Percentiles rank a stretch among this genome's conserved stretches.
phyloP scores from a whole-genome alignment of 2,113 vertebrate genomes.

The Galeopterus variegatus region DNA sequence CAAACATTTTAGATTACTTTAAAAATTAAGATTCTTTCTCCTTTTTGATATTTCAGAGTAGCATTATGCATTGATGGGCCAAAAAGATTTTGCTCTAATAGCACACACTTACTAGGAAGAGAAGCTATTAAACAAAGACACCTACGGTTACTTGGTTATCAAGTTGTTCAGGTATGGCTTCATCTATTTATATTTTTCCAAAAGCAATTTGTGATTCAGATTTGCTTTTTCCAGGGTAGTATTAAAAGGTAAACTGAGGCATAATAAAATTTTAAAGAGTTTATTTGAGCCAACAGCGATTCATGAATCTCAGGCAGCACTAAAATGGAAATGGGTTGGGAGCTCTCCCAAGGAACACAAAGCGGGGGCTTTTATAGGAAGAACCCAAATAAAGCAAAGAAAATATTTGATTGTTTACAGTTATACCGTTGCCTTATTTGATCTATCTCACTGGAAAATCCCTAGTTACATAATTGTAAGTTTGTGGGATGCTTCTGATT shows the following conservation, averaged over 20 bases:
- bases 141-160: slow-evolving; percentile 94
- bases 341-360: background rate
- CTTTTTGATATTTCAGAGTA: slow-evolving; percentile 87
- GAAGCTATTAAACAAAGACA: slow-evolving; percentile 96
- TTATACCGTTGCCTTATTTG: accelerated
- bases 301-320: background rate
- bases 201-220: background rate
- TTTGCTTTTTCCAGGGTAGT: background rate
- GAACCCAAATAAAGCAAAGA: background rate
- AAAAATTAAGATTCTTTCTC: background rate
- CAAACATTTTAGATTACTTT: background rate
- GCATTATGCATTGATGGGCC: slow-evolving; percentile 94
- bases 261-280: background rate
- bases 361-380: too few relatives aligned
- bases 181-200: background rate
- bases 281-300: too few relatives aligned
- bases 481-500: background rate
- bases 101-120: slow-evolving; percentile 92
- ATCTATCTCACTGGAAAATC: background rate
- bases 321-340: background rate
- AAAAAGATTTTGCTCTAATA: slow-evolving; percentile 92
- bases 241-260: background rate
- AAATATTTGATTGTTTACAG: background rate
- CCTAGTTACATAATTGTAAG: background rate
- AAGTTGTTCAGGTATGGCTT: slow-evolving; percentile 93